phyloP scores from a whole-genome alignment of 2,113 vertebrate species.

The Colinus virginianus region DNA sequence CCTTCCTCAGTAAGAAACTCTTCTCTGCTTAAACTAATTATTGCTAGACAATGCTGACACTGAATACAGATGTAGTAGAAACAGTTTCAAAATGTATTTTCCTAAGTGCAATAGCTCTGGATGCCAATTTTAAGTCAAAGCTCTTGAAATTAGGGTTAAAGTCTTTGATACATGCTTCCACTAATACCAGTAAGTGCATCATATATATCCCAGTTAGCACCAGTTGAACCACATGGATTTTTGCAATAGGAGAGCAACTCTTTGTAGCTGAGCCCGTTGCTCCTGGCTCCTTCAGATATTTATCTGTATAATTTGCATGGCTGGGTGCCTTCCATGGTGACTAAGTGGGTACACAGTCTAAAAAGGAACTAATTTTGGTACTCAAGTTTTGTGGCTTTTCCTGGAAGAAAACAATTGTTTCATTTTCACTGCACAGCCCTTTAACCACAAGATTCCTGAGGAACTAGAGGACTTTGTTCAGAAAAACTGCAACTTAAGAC shows the following conservation, averaged over 20 bases:
- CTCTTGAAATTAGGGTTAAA: background rate
- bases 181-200: background rate
- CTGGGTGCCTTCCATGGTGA: background rate
- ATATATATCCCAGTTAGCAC: background rate
- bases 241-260: background rate
- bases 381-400: background rate
- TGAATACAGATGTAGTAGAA: background rate
- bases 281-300: background rate
- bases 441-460: background rate
- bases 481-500: background rate
- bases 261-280: background rate
- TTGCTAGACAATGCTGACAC: background rate
- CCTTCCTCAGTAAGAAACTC: background rate
- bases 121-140: background rate
- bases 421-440: background rate
- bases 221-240: background rate
- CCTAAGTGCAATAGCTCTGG: background rate
- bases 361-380: background rate
- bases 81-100: background rate
- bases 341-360: background rate
- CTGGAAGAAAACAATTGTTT: background rate
- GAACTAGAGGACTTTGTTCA: background rate
- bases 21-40: background rate
- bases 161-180: background rate
- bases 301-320: background rate